phyloP scores from a whole-genome alignment of 2,113 vertebrate genomes.

The Cyprichromis sp. region DNA sequence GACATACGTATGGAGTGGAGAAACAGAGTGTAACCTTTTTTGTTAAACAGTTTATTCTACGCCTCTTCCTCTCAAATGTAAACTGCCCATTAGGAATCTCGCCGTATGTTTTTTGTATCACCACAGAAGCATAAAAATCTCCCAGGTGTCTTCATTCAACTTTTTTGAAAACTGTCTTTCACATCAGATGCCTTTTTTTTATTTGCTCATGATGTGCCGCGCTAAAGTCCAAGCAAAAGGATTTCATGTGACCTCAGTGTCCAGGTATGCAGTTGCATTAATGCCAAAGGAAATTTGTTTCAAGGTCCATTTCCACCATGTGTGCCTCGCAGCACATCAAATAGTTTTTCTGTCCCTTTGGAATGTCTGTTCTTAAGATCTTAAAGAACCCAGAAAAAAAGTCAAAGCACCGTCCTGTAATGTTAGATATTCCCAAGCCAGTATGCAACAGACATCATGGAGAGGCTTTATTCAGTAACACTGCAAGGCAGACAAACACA shows the following conservation, averaged over 20 bases:
- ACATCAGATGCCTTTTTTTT: not conserved
- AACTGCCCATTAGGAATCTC: not conserved
- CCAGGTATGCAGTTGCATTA: slow-evolving; percentile 39
- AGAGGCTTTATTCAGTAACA: not conserved
- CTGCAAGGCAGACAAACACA: not conserved
- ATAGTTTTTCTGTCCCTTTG: not conserved
- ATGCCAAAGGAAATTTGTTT: slow-evolving; percentile 48
- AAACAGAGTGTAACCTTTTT: not conserved
- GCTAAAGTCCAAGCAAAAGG: slow-evolving; percentile 17
- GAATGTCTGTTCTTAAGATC: not conserved
- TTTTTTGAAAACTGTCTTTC: not conserved
- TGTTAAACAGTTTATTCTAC: slow-evolving; percentile 43
- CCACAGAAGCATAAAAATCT: not conserved
- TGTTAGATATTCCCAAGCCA: not conserved
- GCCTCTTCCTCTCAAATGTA: slow-evolving; percentile 18
- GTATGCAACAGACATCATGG: not conserved
- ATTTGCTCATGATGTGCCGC: not conserved
- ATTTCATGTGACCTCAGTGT: slow-evolving; percentile 12
- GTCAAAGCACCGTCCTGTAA: not conserved
- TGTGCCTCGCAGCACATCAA: slow-evolving; percentile 13
- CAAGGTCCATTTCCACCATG: slow-evolving; percentile 46
- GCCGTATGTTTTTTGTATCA: not conserved
- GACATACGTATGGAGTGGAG: not conserved
- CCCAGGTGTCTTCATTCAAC: not conserved
- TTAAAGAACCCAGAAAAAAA: not conserved